Evolutionary conservation across 2,113 vertebrate genomes (phyloP), one percentile per base, ranked within the genome.

Genomic region (Regulus satrapa): DNA sequence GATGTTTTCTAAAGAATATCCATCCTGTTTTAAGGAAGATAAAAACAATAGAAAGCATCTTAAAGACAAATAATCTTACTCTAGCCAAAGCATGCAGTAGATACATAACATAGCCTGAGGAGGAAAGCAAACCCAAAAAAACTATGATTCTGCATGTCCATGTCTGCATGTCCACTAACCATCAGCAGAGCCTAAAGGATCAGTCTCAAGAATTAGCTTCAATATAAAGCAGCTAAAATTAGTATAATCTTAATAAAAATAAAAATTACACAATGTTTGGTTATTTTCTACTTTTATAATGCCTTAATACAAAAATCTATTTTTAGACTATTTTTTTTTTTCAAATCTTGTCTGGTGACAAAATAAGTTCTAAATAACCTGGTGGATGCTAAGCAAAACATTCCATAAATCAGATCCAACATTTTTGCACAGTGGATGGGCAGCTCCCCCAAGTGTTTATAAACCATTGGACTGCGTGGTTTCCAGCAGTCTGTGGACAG

Each of bases 401-500:
- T 66, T 93, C 32, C 19, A 52, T 18, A 62, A 66, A 78, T 31
- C 38, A 76, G 45, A 68, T 12, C 14, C 20, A 59, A 29, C 7
- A 55, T 54, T 61, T 90, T 40, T 3, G 1, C 7, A 0, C 10
- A 84, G 34, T 59, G 40, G 77, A 59, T 18, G 18, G 55, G 55
- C 76, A 96, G 89, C 89, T 91, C 95, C 93, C 92, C 48, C 92
- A 92, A n/a, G 92, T 75, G 95, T 92, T 94, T 52, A 52, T 13
- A 24, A 83, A 2, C 40, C 1, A 8, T 5, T 62, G 14, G 2
- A 31, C 31, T 38, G 34, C 19, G 14, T 24, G 23, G 10, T 14
- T 78, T 74, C 52, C 38, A 90, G 38, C 26, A 77, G 49, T 14
- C 46, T 81, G 21, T 43, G 28, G 24, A 28, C 31, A 87, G 41